These are phyloP conservation scores for Microcebus jonahi DNA, from an alignment of 2,113 vertebrate genomes.

Conservation along the genomic window DNA sequence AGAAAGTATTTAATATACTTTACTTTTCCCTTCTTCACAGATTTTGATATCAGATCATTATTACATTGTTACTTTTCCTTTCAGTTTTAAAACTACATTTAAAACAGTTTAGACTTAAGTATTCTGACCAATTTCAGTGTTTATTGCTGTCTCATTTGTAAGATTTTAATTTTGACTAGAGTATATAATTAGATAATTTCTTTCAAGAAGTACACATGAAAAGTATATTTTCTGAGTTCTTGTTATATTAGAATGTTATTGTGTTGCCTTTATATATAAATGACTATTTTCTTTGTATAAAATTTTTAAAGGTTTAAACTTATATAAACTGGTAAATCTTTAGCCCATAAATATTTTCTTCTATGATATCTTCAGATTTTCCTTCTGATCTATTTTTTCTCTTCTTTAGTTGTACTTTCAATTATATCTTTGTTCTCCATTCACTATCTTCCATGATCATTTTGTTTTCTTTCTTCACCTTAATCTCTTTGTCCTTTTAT, in stretches of 20 bases:
- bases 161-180: constrained; percentile 19
- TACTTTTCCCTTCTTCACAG: not conserved
- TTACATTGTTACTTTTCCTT: constrained; percentile 36
- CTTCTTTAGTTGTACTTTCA: not conserved
- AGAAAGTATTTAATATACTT: not conserved
- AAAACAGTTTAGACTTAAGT: not conserved
- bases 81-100: constrained; percentile 46
- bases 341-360: not conserved
- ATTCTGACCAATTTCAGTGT: constrained; percentile 19
- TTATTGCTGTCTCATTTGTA: not conserved
- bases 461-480: not conserved
- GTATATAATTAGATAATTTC: not conserved
- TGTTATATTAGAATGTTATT: not conserved
- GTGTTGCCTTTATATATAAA: not conserved
- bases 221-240: constrained; percentile 34
- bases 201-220: not conserved
- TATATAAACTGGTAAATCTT: not conserved
- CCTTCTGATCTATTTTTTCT: not conserved
- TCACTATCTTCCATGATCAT: not conserved
- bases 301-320: not conserved
- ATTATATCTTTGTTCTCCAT: not conserved
- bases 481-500: not conserved
- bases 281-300: not conserved
- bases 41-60: constrained; percentile 20
- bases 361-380: not conserved